These are phyloP conservation scores for Tolypeutes matacus DNA, from an alignment of 2,797 vertebrate genomes.

Conservation along the genomic window DNA sequence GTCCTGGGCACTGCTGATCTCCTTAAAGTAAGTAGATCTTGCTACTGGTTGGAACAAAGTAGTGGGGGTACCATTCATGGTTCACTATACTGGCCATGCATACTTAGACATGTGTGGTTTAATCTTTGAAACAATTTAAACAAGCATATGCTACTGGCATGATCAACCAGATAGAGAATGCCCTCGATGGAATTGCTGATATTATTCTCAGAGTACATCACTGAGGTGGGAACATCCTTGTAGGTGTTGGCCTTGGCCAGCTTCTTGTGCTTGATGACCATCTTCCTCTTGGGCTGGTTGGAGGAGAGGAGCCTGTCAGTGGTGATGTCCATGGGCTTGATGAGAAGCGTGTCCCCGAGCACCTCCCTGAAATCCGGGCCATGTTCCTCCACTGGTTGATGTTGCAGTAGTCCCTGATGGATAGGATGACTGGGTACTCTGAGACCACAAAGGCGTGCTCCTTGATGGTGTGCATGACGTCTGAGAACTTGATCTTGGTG, in stretches of 20 bases:
- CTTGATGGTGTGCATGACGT: constrained; percentile 97
- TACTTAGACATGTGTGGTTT: no score
- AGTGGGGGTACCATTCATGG: constrained; percentile 97
- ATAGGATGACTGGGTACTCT: constrained; percentile 97
- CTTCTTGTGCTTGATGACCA: constrained; percentile 99
- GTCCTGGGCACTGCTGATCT: constrained; percentile 95
- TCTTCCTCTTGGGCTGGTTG: constrained; percentile 97
- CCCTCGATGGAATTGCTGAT: constrained; percentile 99
- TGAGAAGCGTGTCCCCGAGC: constrained; percentile 97
- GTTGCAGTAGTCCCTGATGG: constrained; percentile 99
- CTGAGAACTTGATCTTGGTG: constrained; percentile 99
- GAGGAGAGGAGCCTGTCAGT: constrained; percentile 98
- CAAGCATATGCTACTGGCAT: not conserved
- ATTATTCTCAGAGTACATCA: constrained; percentile 97
- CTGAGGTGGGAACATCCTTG: constrained; percentile 95
- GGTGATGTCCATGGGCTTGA: constrained; percentile 96
- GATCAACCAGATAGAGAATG: constrained; percentile 97
- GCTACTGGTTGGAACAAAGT: constrained; percentile 98
- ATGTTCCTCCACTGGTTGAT: constrained; percentile 99
- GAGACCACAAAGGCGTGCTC: constrained; percentile 98
- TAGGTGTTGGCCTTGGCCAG: constrained; percentile 98
- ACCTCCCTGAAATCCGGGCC: constrained; percentile 97
- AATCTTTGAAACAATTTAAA: no score
- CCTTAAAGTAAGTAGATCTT: constrained; percentile 99
- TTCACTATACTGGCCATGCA: constrained; percentile 83